Conservation (phyloP, 1,140 invertebrate genomes). For the Drosophila melanica region DNA sequence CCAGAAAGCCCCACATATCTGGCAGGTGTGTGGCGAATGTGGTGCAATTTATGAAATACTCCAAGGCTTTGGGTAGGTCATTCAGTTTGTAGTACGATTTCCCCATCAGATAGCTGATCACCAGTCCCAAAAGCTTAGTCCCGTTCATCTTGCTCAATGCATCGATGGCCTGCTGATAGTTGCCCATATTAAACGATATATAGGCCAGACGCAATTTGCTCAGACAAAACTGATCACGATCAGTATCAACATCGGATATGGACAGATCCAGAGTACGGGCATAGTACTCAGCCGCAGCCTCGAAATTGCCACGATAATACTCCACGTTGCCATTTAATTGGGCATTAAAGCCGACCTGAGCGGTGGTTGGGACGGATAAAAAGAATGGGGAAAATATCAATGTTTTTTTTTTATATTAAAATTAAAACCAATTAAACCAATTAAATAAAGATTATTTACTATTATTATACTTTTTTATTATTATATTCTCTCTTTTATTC, state of each 20-base stretch:
- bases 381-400: too few species aligned
- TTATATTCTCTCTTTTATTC: too few species aligned
- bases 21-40: conserved; percentile 52
- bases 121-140: conserved; percentile 20
- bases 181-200: conserved; percentile 36
- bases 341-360: conserved; percentile 25
- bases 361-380: too few species aligned
- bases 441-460: too few species aligned
- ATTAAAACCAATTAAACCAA: too few species aligned
- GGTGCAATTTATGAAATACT: conserved; percentile 52
- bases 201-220: conserved; percentile 59
- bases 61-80: conserved; percentile 25
- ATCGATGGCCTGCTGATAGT: conserved; percentile 39
- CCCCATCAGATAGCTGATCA: conserved; percentile 43
- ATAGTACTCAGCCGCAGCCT: conserved; percentile 44
- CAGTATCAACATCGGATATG: neutral
- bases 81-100: conserved; percentile 61
- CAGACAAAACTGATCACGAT: conserved; percentile 38
- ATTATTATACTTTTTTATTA: too few species aligned
- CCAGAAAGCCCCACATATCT: conserved; percentile 67
- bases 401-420: too few species aligned
- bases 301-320: conserved; percentile 41
- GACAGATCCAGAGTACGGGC: neutral
- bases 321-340: conserved; percentile 73
- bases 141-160: conserved; percentile 18